Percentiles rank a stretch among this genome's conserved stretches.
phyloP scores from a whole-genome alignment of 2,113 vertebrate species.

The Sitta europaea region DNA sequence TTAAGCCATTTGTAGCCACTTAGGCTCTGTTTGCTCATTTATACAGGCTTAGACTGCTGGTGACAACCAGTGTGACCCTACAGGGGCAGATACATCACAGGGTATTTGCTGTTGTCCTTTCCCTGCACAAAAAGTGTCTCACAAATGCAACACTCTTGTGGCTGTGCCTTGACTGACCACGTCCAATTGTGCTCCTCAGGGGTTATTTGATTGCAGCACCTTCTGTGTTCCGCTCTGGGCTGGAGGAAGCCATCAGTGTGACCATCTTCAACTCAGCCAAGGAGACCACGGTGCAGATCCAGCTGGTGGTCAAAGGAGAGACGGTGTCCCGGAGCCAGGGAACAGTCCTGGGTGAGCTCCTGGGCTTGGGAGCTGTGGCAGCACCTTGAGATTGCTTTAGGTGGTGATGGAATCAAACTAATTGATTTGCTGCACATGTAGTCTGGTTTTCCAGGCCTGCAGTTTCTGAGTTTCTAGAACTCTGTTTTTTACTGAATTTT shows the following conservation, averaged over 20 bases:
- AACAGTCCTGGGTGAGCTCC: conserved; percentile 78
- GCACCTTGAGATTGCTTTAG: rapidly evolving
- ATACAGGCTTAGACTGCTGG: not conserved
- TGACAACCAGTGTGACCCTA: not conserved
- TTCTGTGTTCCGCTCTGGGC: conserved; percentile 84
- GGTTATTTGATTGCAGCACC: conserved; percentile 88
- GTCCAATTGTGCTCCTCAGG: conserved; percentile 58
- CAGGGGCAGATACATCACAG: not conserved
- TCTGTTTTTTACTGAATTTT: no score
- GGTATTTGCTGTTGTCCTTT: not conserved
- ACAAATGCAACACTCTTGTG: not conserved
- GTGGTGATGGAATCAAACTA: not conserved
- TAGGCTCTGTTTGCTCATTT: not conserved
- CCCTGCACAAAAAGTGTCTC: not conserved
- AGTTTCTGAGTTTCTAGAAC: no score
- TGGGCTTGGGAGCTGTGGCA: not conserved
- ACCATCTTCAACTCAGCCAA: conserved; percentile 84
- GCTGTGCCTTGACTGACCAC: not conserved
- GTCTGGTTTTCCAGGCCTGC: no score
- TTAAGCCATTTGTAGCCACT: not conserved
- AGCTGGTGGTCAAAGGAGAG: conserved; percentile 86
- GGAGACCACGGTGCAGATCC: conserved; percentile 85
- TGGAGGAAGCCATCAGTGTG: conserved; percentile 86
- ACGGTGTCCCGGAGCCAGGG: conserved; percentile 77
- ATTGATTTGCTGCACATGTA: not conserved